Evolutionary conservation across 2,113 vertebrate species (phyloP), one percentile per base, ranked within the genome.

Genomic region (Petaurus breviceps): DNA sequence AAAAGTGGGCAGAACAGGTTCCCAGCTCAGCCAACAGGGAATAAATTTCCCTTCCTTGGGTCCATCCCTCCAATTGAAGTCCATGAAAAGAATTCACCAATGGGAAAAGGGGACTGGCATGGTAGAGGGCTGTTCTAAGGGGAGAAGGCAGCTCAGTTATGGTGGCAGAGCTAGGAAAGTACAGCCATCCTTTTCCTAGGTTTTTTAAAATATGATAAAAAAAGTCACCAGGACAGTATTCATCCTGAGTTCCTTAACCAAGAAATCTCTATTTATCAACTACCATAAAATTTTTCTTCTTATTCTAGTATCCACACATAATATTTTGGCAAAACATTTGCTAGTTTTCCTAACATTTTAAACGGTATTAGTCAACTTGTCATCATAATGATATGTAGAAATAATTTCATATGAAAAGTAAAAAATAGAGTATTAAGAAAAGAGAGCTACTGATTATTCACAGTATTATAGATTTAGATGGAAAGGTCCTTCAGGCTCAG

Each of bases 181-280:
- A 84, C 2, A 84, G 7, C 7, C 6, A 84, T 8, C 1, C 12
- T 68, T 19, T 43, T n/a, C 68, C 9, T 89, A 96, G 68, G 47
- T 28, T 96, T 97, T 57, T 96, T 97, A 90, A 90, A 92, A 54
- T 96, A 25, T 94, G 49, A 90, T 53, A n/a, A 94, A 94, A 77
- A 84, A 95, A 47, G 90, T 57, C 77, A 22, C 25, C 94, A 90
- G 57, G 91, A 47, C 46, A 90, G 22, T 94, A 89, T 94, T 93
- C 26, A 0, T 92, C 19, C 19, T 23, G n/a, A 91, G 77, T 93
- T 95, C 37, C 14, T 90, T 94, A 90, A 91, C 43, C 55, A 93
- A 93, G 84, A 22, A 94, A 89, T 31, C 31, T 49, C 47, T 61
- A 43, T 25, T 92, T 94, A 84, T 25, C 90, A 92, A 96, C 93